Evolutionary conservation across 53 echinoderm and acorn worm species (phyloP), one percentile per base, ranked within the genome.

Genomic region (Zoroaster sp.): DNA sequence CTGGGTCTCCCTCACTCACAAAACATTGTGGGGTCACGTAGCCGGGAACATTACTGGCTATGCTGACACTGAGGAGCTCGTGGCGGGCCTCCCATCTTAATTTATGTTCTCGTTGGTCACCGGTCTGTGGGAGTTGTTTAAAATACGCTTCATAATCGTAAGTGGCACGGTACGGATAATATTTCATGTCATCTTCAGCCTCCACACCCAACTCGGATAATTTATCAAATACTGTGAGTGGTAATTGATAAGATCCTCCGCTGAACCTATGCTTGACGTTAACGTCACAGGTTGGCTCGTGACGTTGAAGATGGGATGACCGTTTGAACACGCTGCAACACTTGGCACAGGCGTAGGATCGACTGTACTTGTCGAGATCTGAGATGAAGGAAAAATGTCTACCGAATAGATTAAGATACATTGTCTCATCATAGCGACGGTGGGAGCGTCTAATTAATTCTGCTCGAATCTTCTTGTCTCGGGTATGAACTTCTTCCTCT

Each of bases 131-230:
- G 20, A 65, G 40, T 0, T 30, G 13, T 5, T 80, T n/a, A 36
- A 80, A 89, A 37, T 55, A 91, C n/a, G 54, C 70, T 36, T 91
- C 91, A 25, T 78, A 91, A 20, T 87, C 87, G 43, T 38, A 91
- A 0, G 53, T 55, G 15, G 87, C 87, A 14, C 78, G 28, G 51
- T 70, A 46, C 0, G 87, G 80, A 59, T 78, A 71, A 36, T 28
- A 91, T 20, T 18, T 47, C 31, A 52, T 36, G 10, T 79, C 23
- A 2, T 35, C 31, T 0, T 78, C 78, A 9, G 74, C 51, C 15
- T 41, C 25, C 11, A 90, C 44, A 11, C 83, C 90, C 41, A 72
- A 83, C 17, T 90, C 75, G 49, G 51, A 30, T 83, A 90, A 55
- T 35, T 70, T 12, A 21, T 90, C 90, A 36, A 90, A 83, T 6